Base-by-base conservation (phyloP, 2,797 vertebrate genomes). In the Pangasius macronema region DNA sequence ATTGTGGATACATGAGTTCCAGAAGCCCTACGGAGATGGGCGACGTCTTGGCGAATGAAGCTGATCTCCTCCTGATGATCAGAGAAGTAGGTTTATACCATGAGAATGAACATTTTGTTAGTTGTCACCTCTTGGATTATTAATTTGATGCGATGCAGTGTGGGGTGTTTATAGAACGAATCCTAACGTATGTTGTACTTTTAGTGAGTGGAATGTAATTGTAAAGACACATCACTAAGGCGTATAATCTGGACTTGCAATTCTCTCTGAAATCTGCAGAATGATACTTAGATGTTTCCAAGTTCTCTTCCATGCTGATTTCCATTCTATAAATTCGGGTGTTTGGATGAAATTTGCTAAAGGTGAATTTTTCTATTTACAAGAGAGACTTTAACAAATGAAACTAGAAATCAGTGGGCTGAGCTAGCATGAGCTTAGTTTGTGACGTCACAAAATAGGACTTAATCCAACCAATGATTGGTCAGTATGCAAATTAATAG, bases 41-140 rank as follows among this genome's bases (percentile, higher is more conserved):
- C 4, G 97, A 98, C 84, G 79, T 96, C 90, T 94, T 97, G 91
- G 96, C 96, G 0, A 96, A 95, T 5, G 98, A 99, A 93, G 95
- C 97, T 0, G 97, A 98, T 91, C 93, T 99, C 68, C 96, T 99
- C 20, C 96, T 95, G 73, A 95, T 99, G 89, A 96, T 99, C 75
- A 97, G 95, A 91, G 98, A 99, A 97, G 98, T 99, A 85, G 24
- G 93, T 89, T 42, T 70, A 33, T 59, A 18, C 14, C 6, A n/a
- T 68, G 3, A 36, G 1, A 83, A 57, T 53, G 9, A 81, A 51
- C 51, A 5, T 73, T 82, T 10, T 63, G 33, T 42, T 36, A 36
- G 24, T 46, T 30, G 7, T 30, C 9, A 65, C 7, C 27, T 65
- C 0, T 1, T 5, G 24, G 39, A 49, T 30, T 30, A 42, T 27